Conservation (phyloP, 2,888 invertebrate species). For the Cremastobaeus sp. region DNA sequence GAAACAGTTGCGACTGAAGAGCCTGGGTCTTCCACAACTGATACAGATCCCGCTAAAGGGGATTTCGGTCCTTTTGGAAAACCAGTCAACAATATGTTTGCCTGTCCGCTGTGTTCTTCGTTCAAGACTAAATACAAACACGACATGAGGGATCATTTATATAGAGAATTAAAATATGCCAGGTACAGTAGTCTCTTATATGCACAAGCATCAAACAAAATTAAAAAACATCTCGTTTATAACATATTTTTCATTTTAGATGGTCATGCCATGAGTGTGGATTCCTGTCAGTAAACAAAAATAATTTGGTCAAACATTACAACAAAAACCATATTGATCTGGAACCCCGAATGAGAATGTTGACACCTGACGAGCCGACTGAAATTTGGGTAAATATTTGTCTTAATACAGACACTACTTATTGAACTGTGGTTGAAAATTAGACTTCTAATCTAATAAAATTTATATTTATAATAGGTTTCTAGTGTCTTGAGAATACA, state of each 20-base stretch:
- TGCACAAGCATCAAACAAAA: neutral
- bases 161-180: conserved; percentile 83
- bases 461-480: conserved; percentile 62
- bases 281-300: conserved; percentile 81
- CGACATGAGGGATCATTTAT: conserved; percentile 84
- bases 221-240: neutral
- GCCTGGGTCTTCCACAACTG: neutral
- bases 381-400: conserved; percentile 80
- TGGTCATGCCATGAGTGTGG: conserved; percentile 82
- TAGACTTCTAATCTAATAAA: neutral
- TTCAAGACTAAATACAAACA: conserved; percentile 81
- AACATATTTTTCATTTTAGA: conserved; percentile 73
- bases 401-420: neutral
- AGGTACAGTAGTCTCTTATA: conserved; percentile 78
- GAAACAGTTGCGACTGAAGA: conserved; percentile 3
- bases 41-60: conserved; percentile 7
- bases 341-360: conserved; percentile 65
- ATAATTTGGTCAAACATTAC: conserved; percentile 81
- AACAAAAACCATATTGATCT: conserved; percentile 77
- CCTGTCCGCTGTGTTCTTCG: conserved; percentile 82
- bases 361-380: conserved; percentile 78
- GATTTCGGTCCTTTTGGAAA: conserved; percentile 77
- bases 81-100: conserved; percentile 80
- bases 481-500: conserved; percentile 68
- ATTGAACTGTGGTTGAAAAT: neutral